Conservation (phyloP, 2,797 vertebrate species). For the Chrosomus eos region DNA sequence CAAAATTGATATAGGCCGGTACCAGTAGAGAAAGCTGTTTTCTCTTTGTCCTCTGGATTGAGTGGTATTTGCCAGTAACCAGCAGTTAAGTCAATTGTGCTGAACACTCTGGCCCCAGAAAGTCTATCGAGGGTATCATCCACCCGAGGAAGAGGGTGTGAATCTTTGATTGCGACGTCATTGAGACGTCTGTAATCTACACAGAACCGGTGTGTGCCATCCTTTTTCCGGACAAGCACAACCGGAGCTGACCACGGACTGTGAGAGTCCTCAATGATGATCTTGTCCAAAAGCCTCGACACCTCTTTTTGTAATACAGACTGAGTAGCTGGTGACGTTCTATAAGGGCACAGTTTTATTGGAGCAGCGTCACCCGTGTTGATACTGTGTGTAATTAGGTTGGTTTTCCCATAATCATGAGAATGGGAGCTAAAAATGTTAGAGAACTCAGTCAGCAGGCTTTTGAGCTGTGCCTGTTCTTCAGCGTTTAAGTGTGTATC, state of each 20-base stretch:
- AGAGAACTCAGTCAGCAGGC: background rate
- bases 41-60: background rate
- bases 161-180: background rate
- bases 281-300: no score
- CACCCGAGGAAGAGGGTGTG: background rate
- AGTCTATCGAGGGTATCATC: background rate
- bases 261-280: no score
- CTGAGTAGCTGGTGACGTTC: no score
- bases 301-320: no score
- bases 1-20: background rate
- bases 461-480: background rate
- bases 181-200: background rate
- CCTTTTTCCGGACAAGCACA: no score
- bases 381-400: background rate
- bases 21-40: background rate
- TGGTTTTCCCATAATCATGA: background rate
- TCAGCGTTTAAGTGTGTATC: background rate
- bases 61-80: no score
- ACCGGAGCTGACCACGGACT: no score
- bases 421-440: constrained; percentile 21
- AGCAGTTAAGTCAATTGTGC: no score
- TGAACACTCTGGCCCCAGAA: background rate
- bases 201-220: no score
- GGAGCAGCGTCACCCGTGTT: background rate
- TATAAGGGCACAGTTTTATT: constrained; percentile 10